Percentiles rank a stretch among this genome's conserved stretches.
phyloP scores from a whole-genome alignment of 2,888 invertebrate genomes.

The Drosophila melanosoma region DNA sequence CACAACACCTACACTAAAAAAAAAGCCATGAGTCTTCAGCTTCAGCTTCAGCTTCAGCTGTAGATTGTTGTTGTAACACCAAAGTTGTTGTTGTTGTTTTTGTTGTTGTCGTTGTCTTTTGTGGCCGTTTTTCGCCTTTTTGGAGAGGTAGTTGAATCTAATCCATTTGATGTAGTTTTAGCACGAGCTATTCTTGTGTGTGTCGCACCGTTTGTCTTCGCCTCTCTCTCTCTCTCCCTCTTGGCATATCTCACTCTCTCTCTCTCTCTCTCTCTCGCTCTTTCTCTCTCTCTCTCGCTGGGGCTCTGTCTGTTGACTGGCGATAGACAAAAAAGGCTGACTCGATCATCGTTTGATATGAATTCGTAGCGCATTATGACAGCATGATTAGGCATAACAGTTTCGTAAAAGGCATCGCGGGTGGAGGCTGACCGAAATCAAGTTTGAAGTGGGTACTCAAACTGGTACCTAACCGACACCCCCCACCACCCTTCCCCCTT shows the following conservation, averaged over 20 bases:
- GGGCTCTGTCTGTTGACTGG: conserved; percentile 6
- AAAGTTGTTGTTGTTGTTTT: conserved; percentile 34
- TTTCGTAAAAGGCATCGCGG: conserved; percentile 77
- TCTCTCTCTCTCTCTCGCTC: conserved; percentile 7
- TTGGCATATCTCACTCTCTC: not conserved
- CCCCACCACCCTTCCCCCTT: not conserved
- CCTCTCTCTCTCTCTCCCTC: conserved; percentile 12
- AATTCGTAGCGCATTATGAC: conserved; percentile 83
- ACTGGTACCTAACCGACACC: conserved; percentile 18
- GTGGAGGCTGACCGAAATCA: conserved; percentile 76
- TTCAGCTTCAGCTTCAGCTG: conserved; percentile 42
- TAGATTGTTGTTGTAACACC: conserved; percentile 46
- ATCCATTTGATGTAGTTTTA: conserved; percentile 83
- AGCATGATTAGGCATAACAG: conserved; percentile 85
- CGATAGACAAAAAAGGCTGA: conserved; percentile 69
- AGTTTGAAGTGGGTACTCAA: conserved; percentile 74
- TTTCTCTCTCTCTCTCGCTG: conserved; percentile 7
- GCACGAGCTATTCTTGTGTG: conserved; percentile 83
- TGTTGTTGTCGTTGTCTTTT: conserved; percentile 62
- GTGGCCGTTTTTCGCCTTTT: conserved; percentile 77
- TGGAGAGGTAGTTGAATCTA: conserved; percentile 81
- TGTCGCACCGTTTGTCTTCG: conserved; percentile 61
- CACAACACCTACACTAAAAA: conserved; percentile 73
- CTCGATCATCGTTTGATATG: conserved; percentile 82
- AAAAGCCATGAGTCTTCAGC: conserved; percentile 50